Percentiles rank a stretch among this genome's conserved stretches.
Conservation (phyloP, 2,888 invertebrate species). For the Phania funesta region DNA sequence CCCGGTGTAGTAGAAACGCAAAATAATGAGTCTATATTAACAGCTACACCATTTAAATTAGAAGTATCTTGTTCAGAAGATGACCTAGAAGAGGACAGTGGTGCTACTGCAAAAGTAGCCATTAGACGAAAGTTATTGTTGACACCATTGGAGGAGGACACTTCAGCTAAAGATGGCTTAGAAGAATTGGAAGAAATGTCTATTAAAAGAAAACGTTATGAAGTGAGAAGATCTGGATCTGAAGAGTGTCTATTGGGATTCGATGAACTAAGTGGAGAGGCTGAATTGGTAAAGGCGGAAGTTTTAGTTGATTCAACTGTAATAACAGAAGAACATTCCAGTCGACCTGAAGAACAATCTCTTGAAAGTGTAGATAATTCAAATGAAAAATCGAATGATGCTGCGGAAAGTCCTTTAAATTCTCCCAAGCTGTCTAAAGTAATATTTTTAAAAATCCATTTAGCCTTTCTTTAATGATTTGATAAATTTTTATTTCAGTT, state of each 20-base stretch:
- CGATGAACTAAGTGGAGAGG: slow-evolving; percentile 69
- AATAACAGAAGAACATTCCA: background rate
- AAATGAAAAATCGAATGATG: background rate
- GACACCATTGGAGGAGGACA: slow-evolving; percentile 42
- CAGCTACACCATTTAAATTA: slow-evolving; percentile 66
- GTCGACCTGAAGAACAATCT: background rate
- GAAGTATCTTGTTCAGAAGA: slow-evolving; percentile 67
- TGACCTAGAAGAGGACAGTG: slow-evolving; percentile 32
- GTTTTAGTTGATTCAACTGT: background rate
- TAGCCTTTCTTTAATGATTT: background rate
- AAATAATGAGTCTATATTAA: slow-evolving; percentile 55
- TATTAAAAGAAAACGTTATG: slow-evolving; percentile 67
- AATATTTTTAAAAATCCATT: slow-evolving; percentile 12
- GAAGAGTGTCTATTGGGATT: slow-evolving; percentile 70
- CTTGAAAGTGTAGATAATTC: slow-evolving; percentile 6
- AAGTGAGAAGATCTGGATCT: slow-evolving; percentile 66
- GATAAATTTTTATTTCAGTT: slow-evolving; percentile 25
- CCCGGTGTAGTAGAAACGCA: slow-evolving; percentile 32
- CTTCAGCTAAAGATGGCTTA: slow-evolving; percentile 48
- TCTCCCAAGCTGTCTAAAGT: slow-evolving; percentile 53
- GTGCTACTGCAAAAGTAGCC: slow-evolving; percentile 4
- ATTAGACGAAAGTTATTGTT: slow-evolving; percentile 59
- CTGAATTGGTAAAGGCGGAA: slow-evolving; percentile 63
- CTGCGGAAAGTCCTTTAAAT: background rate
- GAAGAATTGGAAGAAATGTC: slow-evolving; percentile 48